A percentile compares a stretch with the other conserved stretches of the same genome.
Conservation (phyloP, 1,140 invertebrate species). For the Trachelipus rathkii region DNA sequence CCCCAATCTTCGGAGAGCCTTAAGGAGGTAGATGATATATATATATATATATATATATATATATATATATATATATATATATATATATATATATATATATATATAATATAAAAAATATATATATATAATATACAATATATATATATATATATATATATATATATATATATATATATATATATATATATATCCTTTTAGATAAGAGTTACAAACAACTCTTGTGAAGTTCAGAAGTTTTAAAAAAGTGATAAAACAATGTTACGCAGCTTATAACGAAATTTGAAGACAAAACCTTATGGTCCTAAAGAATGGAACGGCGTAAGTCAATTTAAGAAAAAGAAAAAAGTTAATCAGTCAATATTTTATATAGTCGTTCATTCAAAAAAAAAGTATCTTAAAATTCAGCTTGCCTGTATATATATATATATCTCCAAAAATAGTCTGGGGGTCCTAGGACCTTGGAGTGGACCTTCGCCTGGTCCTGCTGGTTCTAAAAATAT, state of each 20-base stretch:
- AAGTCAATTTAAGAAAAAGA: conserved; percentile 12
- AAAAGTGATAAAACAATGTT: background rate
- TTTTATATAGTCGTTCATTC: too few species aligned
- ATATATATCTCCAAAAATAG: too few species aligned
- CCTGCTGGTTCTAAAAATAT: too few species aligned
- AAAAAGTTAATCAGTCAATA: too few species aligned
- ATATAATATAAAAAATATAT: background rate
- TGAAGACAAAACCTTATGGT: conserved; percentile 1
- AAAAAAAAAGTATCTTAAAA: too few species aligned
- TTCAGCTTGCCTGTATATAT: too few species aligned
- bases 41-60: too few species aligned
- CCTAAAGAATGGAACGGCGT: conserved; percentile 10
- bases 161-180: conserved; percentile 4
- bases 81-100: background rate
- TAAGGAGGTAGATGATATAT: too few species aligned
- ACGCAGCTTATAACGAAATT: background rate
- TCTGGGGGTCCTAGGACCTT: too few species aligned
- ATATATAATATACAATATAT: background rate
- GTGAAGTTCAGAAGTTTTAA: background rate
- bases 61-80: background rate
- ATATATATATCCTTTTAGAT: background rate
- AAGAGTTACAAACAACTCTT: background rate
- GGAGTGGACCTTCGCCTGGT: too few species aligned
- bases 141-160: conserved; percentile 25
- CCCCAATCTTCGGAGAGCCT: too few species aligned